Evolutionary conservation across 1,140 invertebrate species (phyloP).

Genomic region (Mamestra configurata): DNA sequence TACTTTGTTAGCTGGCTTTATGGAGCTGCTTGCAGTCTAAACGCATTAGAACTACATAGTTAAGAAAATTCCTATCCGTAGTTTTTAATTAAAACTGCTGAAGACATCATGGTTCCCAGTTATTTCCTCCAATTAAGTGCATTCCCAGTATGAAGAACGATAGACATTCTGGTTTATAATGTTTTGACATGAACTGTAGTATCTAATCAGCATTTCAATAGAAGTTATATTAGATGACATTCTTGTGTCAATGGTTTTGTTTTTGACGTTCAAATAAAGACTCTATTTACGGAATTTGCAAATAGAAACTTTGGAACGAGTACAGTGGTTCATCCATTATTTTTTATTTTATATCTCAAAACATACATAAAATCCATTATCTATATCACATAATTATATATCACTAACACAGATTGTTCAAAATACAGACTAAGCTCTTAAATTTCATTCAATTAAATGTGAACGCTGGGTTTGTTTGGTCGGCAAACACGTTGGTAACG

Average conservation of each 20-base stretch:
- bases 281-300: too few species aligned
- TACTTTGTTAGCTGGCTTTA: not conserved
- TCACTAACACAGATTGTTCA: not conserved
- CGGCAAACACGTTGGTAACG: constrained; percentile 6
- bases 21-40: not conserved
- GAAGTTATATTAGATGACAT: not conserved
- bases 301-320: too few species aligned
- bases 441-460: constrained; percentile 29
- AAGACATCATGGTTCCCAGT: not conserved
- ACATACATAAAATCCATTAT: too few species aligned
- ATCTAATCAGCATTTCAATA: not conserved
- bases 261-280: too few species aligned
- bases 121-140: not conserved
- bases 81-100: constrained; percentile 5
- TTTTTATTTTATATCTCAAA: too few species aligned
- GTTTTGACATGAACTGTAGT: not conserved
- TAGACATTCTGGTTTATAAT: not conserved
- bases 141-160: constrained; percentile 7
- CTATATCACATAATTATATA: too few species aligned
- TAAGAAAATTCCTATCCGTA: not conserved
- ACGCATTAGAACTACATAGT: not conserved
- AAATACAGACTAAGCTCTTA: constrained; percentile 23
- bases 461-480: constrained; percentile 5
- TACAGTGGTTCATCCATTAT: too few species aligned
- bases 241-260: too few species aligned